Evolutionary conservation across 37 sponge, comb jelly and placozoan genomes (phyloP), one percentile per base, ranked within the genome.

Genomic region (Bolinopsis microptera): DNA sequence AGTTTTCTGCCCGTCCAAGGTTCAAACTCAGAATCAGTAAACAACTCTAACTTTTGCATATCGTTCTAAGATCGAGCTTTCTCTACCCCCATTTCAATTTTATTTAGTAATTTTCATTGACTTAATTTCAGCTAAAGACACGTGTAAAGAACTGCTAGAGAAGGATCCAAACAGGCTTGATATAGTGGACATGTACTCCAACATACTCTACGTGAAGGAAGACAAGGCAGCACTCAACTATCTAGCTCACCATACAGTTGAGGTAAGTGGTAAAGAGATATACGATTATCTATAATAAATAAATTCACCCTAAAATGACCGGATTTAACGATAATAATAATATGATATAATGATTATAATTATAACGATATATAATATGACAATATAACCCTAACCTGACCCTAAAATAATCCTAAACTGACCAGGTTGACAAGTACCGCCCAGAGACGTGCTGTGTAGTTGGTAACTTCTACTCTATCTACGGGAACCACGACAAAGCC

Each of bases 141-240:
- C 77, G 39, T 98, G 95, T 94, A 76, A 93, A 22, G 80, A 76
- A 0, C 23, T 98, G 36, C 92, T 72, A 28, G 41, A 76, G 22
- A 69, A 24, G 34, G 97, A 98, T 69, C 98, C 97, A 0, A 94
- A 95, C 69, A 32, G 94, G 9, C 83, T 96, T 25, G 93, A 75
- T 0, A 82, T 48, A 39, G 67, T 96, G 93, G 96, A 98, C 68
- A 88, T 93, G 72, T 96, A 94, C 92, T 98, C 98, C 0, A 94
- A 98, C 68, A 93, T 96, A 0, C 94, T 98, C 61, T 98, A 95
- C 96, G 98, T 98, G 28, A 96, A 95, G 95, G 98, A 69, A 67
- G 92, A 69, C 36, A 92, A 92, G 69, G 82, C 82, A 8, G 38
- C 35, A 2, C 38, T 80, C 5, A 80, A 80, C 38, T 35, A 80